Evolutionary conservation across 2,797 vertebrate species (phyloP).

Genomic region (Leptatherina wallacei): DNA sequence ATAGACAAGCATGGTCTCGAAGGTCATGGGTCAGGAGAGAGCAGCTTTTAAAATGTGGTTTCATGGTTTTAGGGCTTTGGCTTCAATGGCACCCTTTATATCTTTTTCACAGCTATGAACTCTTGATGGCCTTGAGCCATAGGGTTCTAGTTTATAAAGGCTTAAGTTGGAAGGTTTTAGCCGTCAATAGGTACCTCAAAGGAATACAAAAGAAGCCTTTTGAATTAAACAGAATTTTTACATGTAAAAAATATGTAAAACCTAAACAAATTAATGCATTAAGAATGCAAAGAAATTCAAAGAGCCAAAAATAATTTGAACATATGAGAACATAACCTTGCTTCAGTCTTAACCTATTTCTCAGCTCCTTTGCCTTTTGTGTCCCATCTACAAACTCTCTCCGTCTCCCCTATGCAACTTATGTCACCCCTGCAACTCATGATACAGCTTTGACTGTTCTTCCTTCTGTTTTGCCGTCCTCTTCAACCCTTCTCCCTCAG

Average conservation of each 20-base stretch:
- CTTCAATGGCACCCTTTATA: conserved; percentile 73
- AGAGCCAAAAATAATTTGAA: neutral
- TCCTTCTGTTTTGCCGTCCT: conserved; percentile 47
- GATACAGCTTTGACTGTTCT: conserved; percentile 48
- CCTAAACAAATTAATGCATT: conserved; percentile 2
- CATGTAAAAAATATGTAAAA: conserved; percentile 5
- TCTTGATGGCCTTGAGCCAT: conserved; percentile 68
- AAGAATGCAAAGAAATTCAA: neutral
- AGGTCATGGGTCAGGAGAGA: conserved; percentile 75
- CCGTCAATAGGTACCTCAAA: conserved; percentile 24
- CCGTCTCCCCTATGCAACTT: conserved; percentile 33
- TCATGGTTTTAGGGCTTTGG: conserved; percentile 75
- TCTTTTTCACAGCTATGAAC: conserved; percentile 79
- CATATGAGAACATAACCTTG: neutral
- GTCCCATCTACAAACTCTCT: conserved; percentile 12
- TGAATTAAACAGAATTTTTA: conserved; percentile 2
- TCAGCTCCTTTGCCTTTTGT: neutral
- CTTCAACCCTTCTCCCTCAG: conserved; percentile 26
- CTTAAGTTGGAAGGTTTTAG: conserved; percentile 46
- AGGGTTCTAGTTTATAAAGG: conserved; percentile 64
- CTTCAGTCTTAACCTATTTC: neutral
- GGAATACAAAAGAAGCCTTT: neutral
- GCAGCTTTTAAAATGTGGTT: conserved; percentile 79
- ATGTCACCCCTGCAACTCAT: conserved; percentile 56
- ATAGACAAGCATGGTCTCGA: conserved; percentile 79